These are phyloP conservation scores for Natator depressus DNA, from an alignment of 2,113 vertebrate species.

Conservation along the genomic window DNA sequence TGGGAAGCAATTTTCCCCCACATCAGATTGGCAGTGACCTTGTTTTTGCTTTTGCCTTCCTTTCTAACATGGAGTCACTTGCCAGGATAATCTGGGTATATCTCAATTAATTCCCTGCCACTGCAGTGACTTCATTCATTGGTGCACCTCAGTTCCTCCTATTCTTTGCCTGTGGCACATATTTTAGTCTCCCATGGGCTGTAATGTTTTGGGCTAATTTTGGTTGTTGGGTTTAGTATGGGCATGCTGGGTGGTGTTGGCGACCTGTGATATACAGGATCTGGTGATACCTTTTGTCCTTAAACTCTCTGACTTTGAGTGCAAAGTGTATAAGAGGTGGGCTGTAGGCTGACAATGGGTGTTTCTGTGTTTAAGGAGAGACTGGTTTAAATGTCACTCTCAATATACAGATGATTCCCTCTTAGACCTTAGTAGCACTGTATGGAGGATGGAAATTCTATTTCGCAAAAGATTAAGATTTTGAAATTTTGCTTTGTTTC, in stretches of 20 bases:
- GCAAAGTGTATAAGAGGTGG: background rate
- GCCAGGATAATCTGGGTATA: background rate
- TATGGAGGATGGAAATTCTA: constrained; percentile 37
- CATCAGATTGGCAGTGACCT: background rate
- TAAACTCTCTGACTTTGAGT: background rate
- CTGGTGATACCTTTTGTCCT: background rate
- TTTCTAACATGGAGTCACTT: background rate
- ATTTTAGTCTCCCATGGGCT: background rate
- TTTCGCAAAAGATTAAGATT: background rate
- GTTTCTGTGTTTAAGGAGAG: constrained; percentile 33
- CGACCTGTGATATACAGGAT: background rate
- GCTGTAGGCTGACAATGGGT: constrained; percentile 20
- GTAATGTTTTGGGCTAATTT: background rate
- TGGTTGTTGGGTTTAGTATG: background rate
- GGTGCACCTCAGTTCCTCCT: background rate
- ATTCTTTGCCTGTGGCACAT: background rate
- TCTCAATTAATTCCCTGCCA: background rate
- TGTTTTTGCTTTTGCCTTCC: background rate
- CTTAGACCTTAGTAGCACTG: constrained; percentile 9
- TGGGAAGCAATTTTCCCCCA: background rate
- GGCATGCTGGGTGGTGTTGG: background rate
- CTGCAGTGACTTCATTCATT: background rate
- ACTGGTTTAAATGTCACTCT: background rate
- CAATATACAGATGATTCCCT: background rate
- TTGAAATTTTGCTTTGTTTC: constrained; percentile 43